Base-by-base conservation (phyloP, 2,797 vertebrate species). In the Enteromius thamalakanensis region DNA sequence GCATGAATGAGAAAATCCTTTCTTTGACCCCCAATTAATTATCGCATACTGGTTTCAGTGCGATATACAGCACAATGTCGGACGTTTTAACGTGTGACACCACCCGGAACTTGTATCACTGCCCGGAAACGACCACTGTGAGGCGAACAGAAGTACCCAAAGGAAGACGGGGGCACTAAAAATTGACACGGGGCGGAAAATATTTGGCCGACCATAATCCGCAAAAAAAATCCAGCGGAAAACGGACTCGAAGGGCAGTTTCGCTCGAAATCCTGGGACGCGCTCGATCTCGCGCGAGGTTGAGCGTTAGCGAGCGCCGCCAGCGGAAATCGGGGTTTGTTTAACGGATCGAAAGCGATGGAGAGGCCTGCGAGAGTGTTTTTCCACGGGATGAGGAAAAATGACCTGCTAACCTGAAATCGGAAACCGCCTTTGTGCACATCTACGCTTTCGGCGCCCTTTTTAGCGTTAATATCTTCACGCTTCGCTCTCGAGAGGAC, bases 121-220 rank as follows among this genome's bases (percentile, higher is more conserved):
- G 89, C 90, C 93, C 93, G 95, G 95, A 95, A 95, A 92, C 93
- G 87, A 93, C 93, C 93, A 93, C 92, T 93, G 92, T 90, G 90
- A 91, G 87, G 90, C 92, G 92, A 89, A 87, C 87, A 87, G 84
- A 86, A 88, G 84, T 85, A 87, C 90, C 91, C 86, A 86, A 90
- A 85, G 92, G 89, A 91, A 77, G 90, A 88, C 92, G 91, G 93
- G 93, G 92, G 89, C 90, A 91, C 89, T 88, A 81, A 89, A 83
- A 87, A 85, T 83, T 87, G 92, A 93, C 90, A 91, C 92, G 91
- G 92, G 90, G 91, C 90, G 92, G 89, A 92, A 86, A 93, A 88
- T 89, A 86, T 88, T 88, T 84, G 81, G 81, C 79, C 75, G 87
- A 37, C 78, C 87, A 84, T 76, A 88, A 85, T 81, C 86, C 85